Conservation (phyloP, 2,113 vertebrate species). For the Nyctibius bracteatus region DNA sequence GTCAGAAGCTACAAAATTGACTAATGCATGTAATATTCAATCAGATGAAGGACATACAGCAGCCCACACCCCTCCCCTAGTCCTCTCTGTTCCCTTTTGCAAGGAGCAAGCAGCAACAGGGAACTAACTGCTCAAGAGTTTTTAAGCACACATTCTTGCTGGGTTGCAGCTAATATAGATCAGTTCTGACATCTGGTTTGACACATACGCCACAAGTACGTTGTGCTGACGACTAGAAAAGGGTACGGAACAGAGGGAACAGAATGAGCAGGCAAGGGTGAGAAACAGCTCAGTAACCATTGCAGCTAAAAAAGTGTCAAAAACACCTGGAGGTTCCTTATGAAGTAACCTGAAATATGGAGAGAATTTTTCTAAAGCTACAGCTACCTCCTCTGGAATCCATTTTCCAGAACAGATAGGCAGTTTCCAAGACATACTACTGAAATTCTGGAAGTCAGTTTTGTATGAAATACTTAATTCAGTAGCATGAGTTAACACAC, state of each 20-base stretch:
- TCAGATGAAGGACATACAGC: fast-evolving
- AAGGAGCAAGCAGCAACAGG: not conserved
- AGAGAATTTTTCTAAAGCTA: not conserved
- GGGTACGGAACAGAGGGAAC: not conserved
- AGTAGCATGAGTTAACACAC: not conserved
- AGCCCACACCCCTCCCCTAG: not conserved
- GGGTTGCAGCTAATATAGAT: not conserved
- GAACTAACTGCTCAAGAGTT: not conserved
- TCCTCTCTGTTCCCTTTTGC: not conserved
- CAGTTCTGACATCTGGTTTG: conserved; percentile 22
- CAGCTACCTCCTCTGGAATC: not conserved
- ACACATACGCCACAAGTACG: not conserved
- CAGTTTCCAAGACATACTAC: not conserved
- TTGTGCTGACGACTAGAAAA: not conserved
- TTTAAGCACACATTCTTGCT: not conserved
- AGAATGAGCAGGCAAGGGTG: conserved; percentile 1
- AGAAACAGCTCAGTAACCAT: not conserved
- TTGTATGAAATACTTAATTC: not conserved
- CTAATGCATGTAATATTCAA: not conserved
- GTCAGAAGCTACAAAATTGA: not conserved
- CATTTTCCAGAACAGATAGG: not conserved
- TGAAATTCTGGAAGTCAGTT: not conserved
- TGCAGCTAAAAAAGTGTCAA: not conserved
- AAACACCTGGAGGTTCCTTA: not conserved
- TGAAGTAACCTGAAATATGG: not conserved